Conservation (phyloP, 2,888 invertebrate genomes). For the Coleophora deauratella region DNA sequence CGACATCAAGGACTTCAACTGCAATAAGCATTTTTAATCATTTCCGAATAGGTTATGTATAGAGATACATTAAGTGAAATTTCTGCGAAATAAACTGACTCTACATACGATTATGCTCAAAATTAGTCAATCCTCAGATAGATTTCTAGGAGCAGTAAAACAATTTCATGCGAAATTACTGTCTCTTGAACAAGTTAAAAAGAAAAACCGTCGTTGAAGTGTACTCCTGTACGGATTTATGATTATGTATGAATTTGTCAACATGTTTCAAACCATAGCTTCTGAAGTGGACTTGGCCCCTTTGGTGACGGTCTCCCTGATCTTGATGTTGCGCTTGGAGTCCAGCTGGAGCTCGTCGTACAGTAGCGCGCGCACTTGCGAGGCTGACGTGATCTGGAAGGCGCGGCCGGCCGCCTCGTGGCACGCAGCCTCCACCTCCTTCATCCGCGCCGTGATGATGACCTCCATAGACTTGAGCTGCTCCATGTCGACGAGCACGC, state of each 20-base stretch:
- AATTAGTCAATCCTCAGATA: no score
- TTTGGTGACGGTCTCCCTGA: slow-evolving; percentile 42
- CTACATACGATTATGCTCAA: no score
- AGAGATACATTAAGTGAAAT: no score
- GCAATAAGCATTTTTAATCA: no score
- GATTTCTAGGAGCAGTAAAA: no score
- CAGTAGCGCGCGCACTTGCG: slow-evolving; percentile 53
- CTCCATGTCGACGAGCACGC: slow-evolving; percentile 42
- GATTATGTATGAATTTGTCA: no score
- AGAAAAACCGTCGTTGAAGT: no score
- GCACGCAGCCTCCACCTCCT: slow-evolving; percentile 42
- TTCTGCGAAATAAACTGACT: no score
- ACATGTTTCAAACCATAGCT: slow-evolving; percentile 34
- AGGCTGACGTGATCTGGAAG: slow-evolving; percentile 55
- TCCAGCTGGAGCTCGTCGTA: slow-evolving; percentile 63
- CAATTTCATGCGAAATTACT: no score
- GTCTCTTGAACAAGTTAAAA: no score
- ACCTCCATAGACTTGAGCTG: slow-evolving; percentile 47
- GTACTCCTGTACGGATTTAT: no score
- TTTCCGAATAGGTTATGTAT: no score
- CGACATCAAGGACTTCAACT: slow-evolving; percentile 49
- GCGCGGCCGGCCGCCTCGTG: slow-evolving; percentile 45
- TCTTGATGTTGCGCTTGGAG: slow-evolving; percentile 38
- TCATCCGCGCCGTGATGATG: slow-evolving; percentile 34
- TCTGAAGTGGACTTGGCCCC: slow-evolving; percentile 65